Conservation (phyloP, 1,140 invertebrate genomes). For the Drosophila sechellia region DNA sequence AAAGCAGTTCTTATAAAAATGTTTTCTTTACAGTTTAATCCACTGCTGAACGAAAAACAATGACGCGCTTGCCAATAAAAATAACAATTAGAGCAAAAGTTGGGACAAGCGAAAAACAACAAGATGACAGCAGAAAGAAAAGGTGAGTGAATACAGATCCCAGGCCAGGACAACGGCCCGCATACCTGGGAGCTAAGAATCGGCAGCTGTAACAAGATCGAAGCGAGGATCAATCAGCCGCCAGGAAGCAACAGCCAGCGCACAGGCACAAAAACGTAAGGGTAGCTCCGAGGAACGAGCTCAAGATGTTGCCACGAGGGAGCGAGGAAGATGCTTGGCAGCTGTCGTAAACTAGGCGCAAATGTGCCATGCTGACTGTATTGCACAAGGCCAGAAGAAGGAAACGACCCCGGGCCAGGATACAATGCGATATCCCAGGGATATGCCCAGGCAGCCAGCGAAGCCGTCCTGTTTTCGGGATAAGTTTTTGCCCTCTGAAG, state of each 20-base stretch:
- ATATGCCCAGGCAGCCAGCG: constrained; percentile 15
- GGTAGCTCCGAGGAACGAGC: constrained; percentile 47
- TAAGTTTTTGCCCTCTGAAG: constrained; percentile 29
- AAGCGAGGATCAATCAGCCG: constrained; percentile 69
- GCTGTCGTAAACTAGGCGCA: constrained; percentile 76
- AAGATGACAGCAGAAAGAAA: constrained; percentile 6
- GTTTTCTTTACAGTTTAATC: constrained; percentile 12
- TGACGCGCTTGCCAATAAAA: constrained; percentile 25
- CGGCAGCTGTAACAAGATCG: constrained; percentile 73
- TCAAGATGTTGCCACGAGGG: background rate
- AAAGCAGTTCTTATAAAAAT: background rate
- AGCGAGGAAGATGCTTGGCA: constrained; percentile 50
- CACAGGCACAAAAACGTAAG: constrained; percentile 56
- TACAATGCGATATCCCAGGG: constrained; percentile 37
- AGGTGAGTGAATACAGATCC: constrained; percentile 20
- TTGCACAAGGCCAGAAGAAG: constrained; percentile 38
- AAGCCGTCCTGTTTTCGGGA: constrained; percentile 24
- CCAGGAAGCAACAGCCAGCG: constrained; percentile 60
- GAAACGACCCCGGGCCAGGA: constrained; percentile 19
- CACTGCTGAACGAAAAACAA: background rate
- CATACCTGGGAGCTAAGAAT: constrained; percentile 41
- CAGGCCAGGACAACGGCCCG: constrained; percentile 34
- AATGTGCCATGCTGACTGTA: constrained; percentile 39
- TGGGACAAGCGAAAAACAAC: constrained; percentile 4
- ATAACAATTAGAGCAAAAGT: constrained; percentile 45